Conservation (phyloP, 2,888 invertebrate genomes). For the Lissocephala sabroskyi region DNA sequence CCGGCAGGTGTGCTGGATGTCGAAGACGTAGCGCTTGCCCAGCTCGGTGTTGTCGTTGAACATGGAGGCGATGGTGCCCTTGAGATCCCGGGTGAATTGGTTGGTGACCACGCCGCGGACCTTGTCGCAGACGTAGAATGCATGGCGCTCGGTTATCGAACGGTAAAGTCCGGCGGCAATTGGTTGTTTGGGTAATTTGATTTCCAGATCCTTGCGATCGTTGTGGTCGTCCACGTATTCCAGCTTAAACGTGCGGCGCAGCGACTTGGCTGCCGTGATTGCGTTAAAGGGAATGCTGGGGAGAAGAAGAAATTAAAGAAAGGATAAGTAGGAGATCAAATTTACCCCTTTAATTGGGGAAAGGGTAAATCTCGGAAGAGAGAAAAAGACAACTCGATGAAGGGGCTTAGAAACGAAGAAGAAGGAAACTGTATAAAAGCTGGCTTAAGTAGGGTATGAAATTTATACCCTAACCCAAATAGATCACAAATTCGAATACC, state of each 20-base stretch:
- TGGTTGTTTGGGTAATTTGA: slow-evolving; percentile 86
- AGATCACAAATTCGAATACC: too few species aligned
- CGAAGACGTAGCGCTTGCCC: slow-evolving; percentile 92
- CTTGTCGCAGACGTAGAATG: slow-evolving; percentile 94
- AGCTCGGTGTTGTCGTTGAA: slow-evolving; percentile 90
- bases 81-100: slow-evolving; percentile 90
- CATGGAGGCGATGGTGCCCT: slow-evolving; percentile 91
- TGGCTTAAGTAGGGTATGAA: too few species aligned
- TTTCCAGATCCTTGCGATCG: slow-evolving; percentile 79
- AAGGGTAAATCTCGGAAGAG: too few species aligned
- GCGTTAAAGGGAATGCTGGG: slow-evolving; percentile 85
- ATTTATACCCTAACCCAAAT: too few species aligned
- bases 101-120: slow-evolving; percentile 89
- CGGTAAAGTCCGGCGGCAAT: slow-evolving; percentile 88
- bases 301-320: too few species aligned
- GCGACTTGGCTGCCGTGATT: slow-evolving; percentile 85
- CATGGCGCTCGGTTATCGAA: slow-evolving; percentile 92
- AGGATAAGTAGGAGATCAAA: too few species aligned
- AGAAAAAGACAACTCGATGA: too few species aligned
- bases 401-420: too few species aligned
- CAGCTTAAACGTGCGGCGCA: slow-evolving; percentile 82
- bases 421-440: too few species aligned
- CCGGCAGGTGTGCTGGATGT: slow-evolving; percentile 89
- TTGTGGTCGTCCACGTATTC: slow-evolving; percentile 82
- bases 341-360: too few species aligned